phyloP scores from a whole-genome alignment of 2,888 invertebrate genomes.

The Lydus trimaculatus region DNA sequence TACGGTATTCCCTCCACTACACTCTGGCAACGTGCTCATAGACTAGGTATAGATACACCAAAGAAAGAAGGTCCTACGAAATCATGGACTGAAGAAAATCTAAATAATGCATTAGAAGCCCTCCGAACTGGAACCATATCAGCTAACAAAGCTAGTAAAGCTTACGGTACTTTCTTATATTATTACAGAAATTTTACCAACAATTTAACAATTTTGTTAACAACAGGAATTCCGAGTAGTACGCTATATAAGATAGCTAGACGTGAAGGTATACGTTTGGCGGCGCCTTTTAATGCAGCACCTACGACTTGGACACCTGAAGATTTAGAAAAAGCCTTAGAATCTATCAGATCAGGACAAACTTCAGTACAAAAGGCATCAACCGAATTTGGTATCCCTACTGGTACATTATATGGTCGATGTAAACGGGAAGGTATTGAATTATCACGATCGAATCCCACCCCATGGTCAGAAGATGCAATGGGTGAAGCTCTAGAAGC shows the following conservation, averaged over 20 bases:
- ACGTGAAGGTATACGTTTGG: slow-evolving; percentile 86
- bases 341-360: slow-evolving; percentile 81
- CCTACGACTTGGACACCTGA: slow-evolving; percentile 88
- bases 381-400: slow-evolving; percentile 86
- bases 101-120: slow-evolving; percentile 83
- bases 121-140: slow-evolving; percentile 85
- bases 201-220: slow-evolving; percentile 24
- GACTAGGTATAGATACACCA: slow-evolving; percentile 88
- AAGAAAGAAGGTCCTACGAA: slow-evolving; percentile 89
- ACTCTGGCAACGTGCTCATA: slow-evolving; percentile 89
- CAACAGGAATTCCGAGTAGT: slow-evolving; percentile 82
- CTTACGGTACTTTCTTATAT: slow-evolving; percentile 67
- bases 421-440: slow-evolving; percentile 92
- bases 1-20: slow-evolving; percentile 92
- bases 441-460: slow-evolving; percentile 86
- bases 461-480: slow-evolving; percentile 93
- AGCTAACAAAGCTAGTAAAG: slow-evolving; percentile 91
- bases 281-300: slow-evolving; percentile 90
- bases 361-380: slow-evolving; percentile 87
- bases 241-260: slow-evolving; percentile 91
- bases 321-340: slow-evolving; percentile 82
- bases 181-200: not conserved
- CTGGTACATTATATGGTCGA: slow-evolving; percentile 86
- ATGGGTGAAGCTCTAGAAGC: slow-evolving; percentile 92
- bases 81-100: slow-evolving; percentile 86